Evolutionary conservation across 2,888 invertebrate species (phyloP).

Genomic region (Oxycera nigricornis): DNA sequence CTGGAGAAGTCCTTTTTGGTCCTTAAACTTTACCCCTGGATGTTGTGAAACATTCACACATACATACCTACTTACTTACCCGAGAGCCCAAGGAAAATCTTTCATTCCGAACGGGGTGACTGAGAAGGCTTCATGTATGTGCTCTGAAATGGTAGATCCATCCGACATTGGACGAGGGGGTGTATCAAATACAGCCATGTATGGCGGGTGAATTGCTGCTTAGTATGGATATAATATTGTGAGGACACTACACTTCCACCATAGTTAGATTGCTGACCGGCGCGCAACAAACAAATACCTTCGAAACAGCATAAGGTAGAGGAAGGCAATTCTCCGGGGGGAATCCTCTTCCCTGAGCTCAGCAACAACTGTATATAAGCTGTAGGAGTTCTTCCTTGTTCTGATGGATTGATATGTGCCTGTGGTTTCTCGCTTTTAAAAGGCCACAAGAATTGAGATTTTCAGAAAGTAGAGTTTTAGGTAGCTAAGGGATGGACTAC

Average conservation of each 20-base stretch:
- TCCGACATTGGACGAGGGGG: background rate
- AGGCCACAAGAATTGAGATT: background rate
- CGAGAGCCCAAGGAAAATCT: background rate
- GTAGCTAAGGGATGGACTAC: too few species aligned
- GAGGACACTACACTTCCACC: constrained; percentile 25
- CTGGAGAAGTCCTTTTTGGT: background rate
- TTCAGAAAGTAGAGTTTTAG: background rate
- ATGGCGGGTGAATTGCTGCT: background rate
- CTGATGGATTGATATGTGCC: background rate
- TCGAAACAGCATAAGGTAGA: background rate
- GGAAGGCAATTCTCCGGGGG: background rate
- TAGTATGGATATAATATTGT: background rate
- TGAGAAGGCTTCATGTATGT: background rate
- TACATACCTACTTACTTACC: background rate
- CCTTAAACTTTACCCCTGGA: background rate
- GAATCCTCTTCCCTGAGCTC: background rate
- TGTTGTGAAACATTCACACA: background rate
- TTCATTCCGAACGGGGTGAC: background rate
- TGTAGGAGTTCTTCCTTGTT: background rate
- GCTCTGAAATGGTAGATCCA: background rate
- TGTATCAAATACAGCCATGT: background rate
- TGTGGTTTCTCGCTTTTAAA: background rate
- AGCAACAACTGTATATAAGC: background rate
- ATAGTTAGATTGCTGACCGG: constrained; percentile 18
- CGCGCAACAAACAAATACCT: background rate